These are phyloP conservation scores for Drosophila fungiperda DNA, from an alignment of 2,888 invertebrate genomes.

Conservation along the genomic window DNA sequence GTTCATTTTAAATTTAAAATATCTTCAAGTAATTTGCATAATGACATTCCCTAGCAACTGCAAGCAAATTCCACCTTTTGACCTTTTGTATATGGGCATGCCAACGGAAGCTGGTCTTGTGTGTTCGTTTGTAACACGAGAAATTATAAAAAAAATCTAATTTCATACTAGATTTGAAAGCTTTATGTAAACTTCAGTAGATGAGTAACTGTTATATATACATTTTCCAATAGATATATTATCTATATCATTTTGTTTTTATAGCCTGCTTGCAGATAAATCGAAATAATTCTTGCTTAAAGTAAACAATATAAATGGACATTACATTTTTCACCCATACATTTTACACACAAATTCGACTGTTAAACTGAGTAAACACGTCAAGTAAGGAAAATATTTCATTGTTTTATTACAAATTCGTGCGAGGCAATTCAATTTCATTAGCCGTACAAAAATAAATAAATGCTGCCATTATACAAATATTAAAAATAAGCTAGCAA, in stretches of 20 bases:
- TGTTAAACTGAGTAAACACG: constrained; percentile 1
- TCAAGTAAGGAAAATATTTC: constrained; percentile 1
- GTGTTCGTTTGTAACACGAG: background rate
- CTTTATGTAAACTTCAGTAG: no score
- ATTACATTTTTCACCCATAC: constrained; percentile 8
- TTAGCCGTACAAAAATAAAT: constrained; percentile 16
- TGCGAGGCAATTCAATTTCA: constrained; percentile 22
- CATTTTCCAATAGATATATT: background rate
- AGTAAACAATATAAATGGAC: constrained; percentile 1
- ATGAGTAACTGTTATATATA: background rate
- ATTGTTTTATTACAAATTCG: constrained; percentile 27
- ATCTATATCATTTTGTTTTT: background rate
- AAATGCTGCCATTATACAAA: constrained; percentile 36
- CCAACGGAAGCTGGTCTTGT: constrained; percentile 12
- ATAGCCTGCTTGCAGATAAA: constrained; percentile 39
- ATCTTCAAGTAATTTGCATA: constrained; percentile 39
- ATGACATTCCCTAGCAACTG: constrained; percentile 27
- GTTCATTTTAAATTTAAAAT: constrained; percentile 7
- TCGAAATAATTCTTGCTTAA: constrained; percentile 38
- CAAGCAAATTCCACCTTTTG: constrained; percentile 1
- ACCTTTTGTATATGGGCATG: background rate
- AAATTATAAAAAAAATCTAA: background rate
- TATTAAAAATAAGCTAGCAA: constrained; percentile 37
- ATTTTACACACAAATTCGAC: constrained; percentile 12
- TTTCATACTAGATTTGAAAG: background rate